These are phyloP conservation scores for Gonocerus acuteangulatus DNA, from an alignment of 2,888 invertebrate species.

Conservation along the genomic window DNA sequence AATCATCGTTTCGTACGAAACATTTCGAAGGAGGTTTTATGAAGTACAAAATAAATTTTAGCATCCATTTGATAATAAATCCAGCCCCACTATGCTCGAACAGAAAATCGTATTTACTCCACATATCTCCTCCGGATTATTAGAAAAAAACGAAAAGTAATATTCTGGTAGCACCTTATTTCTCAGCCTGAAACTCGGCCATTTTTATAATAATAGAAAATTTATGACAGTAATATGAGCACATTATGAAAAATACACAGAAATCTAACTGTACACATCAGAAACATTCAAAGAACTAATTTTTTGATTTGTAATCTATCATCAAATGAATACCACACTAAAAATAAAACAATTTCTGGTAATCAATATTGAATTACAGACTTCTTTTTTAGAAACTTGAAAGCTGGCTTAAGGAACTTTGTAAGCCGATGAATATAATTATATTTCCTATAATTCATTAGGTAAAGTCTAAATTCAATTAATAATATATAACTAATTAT, in stretches of 20 bases:
- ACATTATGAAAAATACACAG: too few relatives aligned
- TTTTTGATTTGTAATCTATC: constrained; percentile 8
- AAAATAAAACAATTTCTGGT: background rate
- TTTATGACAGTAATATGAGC: too few relatives aligned
- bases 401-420: constrained; percentile 16
- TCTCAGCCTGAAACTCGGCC: too few relatives aligned
- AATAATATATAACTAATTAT: background rate
- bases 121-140: too few relatives aligned
- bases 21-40: background rate
- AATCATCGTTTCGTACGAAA: background rate
- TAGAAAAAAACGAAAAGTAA: too few relatives aligned
- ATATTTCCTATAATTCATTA: constrained; percentile 7
- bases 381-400: background rate
- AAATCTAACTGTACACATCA: too few relatives aligned
- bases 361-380: too few relatives aligned
- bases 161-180: too few relatives aligned
- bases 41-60: background rate
- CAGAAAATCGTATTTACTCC: too few relatives aligned
- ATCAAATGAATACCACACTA: constrained; percentile 22
- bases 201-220: too few relatives aligned
- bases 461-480: background rate
- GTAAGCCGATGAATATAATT: constrained; percentile 6
- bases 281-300: too few relatives aligned
- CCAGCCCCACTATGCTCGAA: too few relatives aligned
- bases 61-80: constrained; percentile 17